Base-by-base conservation (phyloP, 2,113 vertebrate species). In the Camelus bactrianus region DNA sequence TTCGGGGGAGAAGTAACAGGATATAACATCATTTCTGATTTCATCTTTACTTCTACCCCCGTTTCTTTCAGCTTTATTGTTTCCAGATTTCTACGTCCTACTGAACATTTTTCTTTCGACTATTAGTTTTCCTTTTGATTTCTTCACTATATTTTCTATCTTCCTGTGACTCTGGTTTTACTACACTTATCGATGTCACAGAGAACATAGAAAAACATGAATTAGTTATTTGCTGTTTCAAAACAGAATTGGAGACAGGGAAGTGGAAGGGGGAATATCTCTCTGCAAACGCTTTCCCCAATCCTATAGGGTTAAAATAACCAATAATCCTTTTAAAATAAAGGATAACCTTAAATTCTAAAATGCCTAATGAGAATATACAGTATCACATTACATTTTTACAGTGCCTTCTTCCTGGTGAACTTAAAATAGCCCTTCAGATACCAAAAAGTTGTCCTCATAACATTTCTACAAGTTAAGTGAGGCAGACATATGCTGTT, bases 201-300 rank as follows among this genome's bases (percentile, higher is more conserved):
- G 15, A 79, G n/a, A 82, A 86, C n/a, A 93, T 0, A 94, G 72
- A 46, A 91, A 93, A 95, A 67, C 24, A 85, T 52, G 46, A 90
- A 96, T 84, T 89, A 93, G 42, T 81, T 81, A 87, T 70, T 60
- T 90, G 30, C 38, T 94, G 13, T 76, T 73, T 75, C 75, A 89
- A 92, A 96, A 88, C 52, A 92, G 26, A 93, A 73, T 26, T 65
- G 67, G 26, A 90, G 35, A 46, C 16, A 93, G 28, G 64, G 32
- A 92, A 94, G 89, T 42, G 11, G 50, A 88, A 88, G 46, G 24
- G 19, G 83, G 32, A 79, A 22, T 89, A 93, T 46, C 83, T 46
- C 83, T 83, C 30, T 42, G 32, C 38, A 94, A 96, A 89, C 94
- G 22, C 7, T 11, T 92, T 94, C 91, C 87, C 48, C 38, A 85